Evolutionary conservation across 2,113 vertebrate species (phyloP).

Genomic region (Anarhynchus alexandrinus): DNA sequence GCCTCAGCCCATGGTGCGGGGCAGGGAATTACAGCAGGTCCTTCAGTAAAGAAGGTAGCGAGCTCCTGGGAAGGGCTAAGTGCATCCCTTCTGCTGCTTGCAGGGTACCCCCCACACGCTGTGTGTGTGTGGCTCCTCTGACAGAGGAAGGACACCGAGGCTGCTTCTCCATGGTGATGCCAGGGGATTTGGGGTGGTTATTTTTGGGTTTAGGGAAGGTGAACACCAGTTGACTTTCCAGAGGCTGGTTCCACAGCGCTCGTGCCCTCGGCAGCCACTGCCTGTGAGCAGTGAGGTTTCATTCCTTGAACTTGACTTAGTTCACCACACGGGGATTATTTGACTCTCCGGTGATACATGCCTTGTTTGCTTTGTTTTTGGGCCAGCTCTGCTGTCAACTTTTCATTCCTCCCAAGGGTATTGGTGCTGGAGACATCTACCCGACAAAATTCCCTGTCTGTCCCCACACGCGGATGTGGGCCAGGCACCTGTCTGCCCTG

Average conservation of each 20-base stretch:
- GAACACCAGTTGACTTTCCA: conserved; percentile 52
- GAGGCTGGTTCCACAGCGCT: conserved; percentile 30
- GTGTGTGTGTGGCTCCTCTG: background rate
- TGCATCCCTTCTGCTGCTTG: background rate
- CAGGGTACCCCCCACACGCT: no score
- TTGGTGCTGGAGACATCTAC: background rate
- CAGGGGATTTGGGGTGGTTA: background rate
- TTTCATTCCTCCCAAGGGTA: background rate
- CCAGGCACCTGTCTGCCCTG: background rate
- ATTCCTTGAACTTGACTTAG: background rate
- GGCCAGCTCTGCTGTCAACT: conserved; percentile 18
- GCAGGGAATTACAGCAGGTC: background rate
- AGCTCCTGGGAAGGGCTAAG: background rate
- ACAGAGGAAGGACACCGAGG: background rate
- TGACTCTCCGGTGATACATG: conserved; percentile 21
- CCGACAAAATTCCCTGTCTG: background rate
- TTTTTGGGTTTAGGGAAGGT: conserved; percentile 46
- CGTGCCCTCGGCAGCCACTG: background rate
- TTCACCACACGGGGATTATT: conserved; percentile 9
- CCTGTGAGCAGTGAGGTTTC: conserved; percentile 22
- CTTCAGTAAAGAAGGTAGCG: background rate
- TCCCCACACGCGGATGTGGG: rapidly evolving
- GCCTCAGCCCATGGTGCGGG: background rate
- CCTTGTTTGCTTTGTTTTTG: conserved; percentile 39
- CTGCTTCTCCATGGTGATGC: background rate